These are phyloP conservation scores for Entosphenus tridentatus DNA, from an alignment of 2,113 vertebrate genomes.

Conservation along the genomic window DNA sequence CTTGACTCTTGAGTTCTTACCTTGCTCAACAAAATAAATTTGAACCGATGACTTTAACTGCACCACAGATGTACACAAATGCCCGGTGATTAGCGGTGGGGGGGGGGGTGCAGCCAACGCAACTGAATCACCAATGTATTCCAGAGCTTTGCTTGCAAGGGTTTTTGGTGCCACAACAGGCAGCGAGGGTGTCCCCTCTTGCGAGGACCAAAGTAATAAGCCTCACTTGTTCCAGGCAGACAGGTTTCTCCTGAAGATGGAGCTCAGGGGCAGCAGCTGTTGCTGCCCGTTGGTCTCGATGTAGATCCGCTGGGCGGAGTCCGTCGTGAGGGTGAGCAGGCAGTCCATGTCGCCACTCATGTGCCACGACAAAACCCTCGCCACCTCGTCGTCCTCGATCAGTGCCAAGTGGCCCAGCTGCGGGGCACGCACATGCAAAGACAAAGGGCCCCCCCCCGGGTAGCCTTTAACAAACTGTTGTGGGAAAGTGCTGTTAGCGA, in stretches of 20 bases:
- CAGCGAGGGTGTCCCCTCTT: not conserved
- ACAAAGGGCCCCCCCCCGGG: no score
- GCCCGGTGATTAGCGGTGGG: no score
- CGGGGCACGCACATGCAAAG: constrained; percentile 9
- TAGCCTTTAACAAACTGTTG: no score
- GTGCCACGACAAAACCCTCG: constrained; percentile 71
- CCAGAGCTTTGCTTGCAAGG: no score
- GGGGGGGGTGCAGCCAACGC: no score
- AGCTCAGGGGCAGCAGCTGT: constrained; percentile 60
- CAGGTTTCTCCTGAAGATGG: constrained; percentile 35
- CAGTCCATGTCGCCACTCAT: constrained; percentile 72
- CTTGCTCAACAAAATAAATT: no score
- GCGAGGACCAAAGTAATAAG: constrained; percentile 2
- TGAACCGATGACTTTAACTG: no score
- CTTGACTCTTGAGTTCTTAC: no score
- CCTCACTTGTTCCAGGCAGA: constrained; percentile 36
- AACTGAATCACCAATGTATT: no score
- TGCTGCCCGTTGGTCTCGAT: constrained; percentile 40
- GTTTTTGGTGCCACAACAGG: no score
- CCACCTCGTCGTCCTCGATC: constrained; percentile 40
- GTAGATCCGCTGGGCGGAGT: constrained; percentile 36
- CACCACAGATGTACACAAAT: no score
- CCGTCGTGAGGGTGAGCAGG: constrained; percentile 46
- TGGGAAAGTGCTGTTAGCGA: no score
- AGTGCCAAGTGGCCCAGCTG: constrained; percentile 63